phyloP scores from a whole-genome alignment of 2,888 invertebrate genomes.

The Chloroclysta siterata region DNA sequence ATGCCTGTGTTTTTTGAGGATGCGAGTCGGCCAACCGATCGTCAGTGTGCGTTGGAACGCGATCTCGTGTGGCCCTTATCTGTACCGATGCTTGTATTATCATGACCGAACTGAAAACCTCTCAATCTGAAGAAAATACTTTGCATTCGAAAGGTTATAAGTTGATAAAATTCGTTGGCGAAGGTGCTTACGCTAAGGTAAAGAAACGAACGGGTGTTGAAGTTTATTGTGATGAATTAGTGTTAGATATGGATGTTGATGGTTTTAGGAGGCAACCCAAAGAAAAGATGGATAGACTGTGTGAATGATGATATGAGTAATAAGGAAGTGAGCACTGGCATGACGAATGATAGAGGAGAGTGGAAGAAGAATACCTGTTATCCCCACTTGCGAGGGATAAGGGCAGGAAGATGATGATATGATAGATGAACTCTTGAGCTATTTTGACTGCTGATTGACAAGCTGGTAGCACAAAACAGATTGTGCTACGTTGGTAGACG shows the following conservation, averaged over 20 bases:
- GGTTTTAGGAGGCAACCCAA: too few species aligned
- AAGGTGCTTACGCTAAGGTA: slow-evolving; percentile 93
- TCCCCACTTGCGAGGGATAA: too few species aligned
- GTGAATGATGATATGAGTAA: too few species aligned
- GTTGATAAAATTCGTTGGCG: slow-evolving; percentile 87
- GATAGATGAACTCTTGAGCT: not conserved
- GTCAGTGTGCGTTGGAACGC: slow-evolving; percentile 46
- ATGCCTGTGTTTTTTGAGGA: slow-evolving; percentile 62
- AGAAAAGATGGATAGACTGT: too few species aligned
- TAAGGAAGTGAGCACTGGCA: too few species aligned
- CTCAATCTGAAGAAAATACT: slow-evolving; percentile 78
- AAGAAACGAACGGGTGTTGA: slow-evolving; percentile 10
- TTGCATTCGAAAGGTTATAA: slow-evolving; percentile 85
- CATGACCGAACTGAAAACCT: slow-evolving; percentile 77
- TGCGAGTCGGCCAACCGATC: slow-evolving; percentile 51
- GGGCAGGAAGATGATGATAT: too few species aligned
- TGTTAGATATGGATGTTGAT: too few species aligned
- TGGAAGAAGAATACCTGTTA: too few species aligned
- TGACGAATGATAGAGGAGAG: too few species aligned
- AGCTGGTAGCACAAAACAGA: too few species aligned
- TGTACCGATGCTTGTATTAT: slow-evolving; percentile 55
- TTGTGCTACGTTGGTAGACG: too few species aligned
- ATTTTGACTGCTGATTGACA: not conserved
- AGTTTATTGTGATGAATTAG: too few species aligned
- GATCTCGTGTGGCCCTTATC: slow-evolving; percentile 45